These are phyloP conservation scores for Lytechinus variegatus DNA, from an alignment of 35 echinoderm and acorn worm genomes.

Conservation along the genomic window DNA sequence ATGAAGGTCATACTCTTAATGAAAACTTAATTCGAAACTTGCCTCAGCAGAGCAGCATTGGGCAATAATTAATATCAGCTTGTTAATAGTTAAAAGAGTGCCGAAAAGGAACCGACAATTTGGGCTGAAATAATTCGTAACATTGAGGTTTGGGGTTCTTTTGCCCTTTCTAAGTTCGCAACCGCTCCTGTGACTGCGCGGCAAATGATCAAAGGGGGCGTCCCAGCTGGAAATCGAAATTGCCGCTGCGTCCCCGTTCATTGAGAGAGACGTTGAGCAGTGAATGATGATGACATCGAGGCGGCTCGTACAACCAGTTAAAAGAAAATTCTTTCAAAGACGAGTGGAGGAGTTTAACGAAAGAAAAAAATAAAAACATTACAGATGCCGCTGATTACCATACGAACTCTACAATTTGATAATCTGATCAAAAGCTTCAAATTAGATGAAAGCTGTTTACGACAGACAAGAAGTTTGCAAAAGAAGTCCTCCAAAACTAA, in stretches of 20 bases:
- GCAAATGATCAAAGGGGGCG: conserved; percentile 24
- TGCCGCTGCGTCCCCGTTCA: neutral
- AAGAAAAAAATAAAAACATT: neutral
- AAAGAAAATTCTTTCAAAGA: neutral
- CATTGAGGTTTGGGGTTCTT: neutral
- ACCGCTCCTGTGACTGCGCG: conserved; percentile 21
- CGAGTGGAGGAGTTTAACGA: neutral
- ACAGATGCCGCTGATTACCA: neutral
- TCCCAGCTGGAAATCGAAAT: conserved; percentile 26
- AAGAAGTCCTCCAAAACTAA: neutral
- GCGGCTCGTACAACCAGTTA: neutral
- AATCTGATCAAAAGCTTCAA: conserved; percentile 19
- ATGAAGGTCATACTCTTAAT: neutral
- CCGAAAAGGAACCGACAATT: conserved; percentile 24
- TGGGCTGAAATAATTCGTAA: neutral
- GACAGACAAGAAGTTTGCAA: neutral
- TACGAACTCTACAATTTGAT: conserved; percentile 13
- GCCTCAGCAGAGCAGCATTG: neutral
- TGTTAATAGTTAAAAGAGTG: neutral
- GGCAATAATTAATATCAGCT: conserved; percentile 41
- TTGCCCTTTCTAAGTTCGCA: neutral
- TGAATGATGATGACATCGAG: neutral
- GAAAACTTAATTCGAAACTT: conserved; percentile 25
- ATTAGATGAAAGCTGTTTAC: conserved; percentile 12
- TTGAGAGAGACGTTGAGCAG: neutral